phyloP scores from a whole-genome alignment of 1,140 invertebrate genomes.

The Drosophila melanica region DNA sequence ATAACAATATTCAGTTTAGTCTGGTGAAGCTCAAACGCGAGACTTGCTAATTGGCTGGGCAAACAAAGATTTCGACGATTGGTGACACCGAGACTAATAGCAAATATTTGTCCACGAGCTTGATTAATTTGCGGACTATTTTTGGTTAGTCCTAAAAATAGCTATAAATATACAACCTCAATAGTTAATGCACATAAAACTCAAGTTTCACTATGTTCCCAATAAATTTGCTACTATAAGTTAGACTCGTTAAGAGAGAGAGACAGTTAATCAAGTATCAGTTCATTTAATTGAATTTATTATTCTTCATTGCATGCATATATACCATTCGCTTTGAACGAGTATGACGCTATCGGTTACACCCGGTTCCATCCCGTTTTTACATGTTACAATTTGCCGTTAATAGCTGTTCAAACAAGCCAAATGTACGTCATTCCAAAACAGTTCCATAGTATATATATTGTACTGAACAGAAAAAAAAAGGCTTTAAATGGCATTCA shows the following conservation, averaged over 20 bases:
- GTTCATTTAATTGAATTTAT: too few species aligned
- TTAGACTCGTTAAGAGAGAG: too few species aligned
- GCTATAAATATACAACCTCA: conserved; percentile 7
- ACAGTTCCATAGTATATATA: neutral
- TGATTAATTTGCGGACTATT: conserved; percentile 7
- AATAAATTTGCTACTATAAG: neutral
- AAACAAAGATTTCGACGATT: neutral
- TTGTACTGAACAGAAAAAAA: neutral
- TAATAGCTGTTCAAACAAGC: neutral
- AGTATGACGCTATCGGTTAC: too few species aligned
- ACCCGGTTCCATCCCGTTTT: too few species aligned
- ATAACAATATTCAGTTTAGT: too few species aligned
- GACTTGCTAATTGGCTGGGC: conserved; percentile 16
- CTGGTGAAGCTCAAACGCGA: neutral
- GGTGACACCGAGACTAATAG: conserved; percentile 3
- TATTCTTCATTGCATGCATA: too few species aligned
- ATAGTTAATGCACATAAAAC: neutral
- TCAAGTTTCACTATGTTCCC: neutral
- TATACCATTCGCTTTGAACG: too few species aligned
- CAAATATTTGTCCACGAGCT: conserved; percentile 4
- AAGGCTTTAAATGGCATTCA: neutral
- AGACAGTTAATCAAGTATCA: too few species aligned
- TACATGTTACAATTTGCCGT: too few species aligned
- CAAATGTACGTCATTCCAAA: neutral
- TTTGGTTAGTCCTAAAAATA: too few species aligned